These are phyloP conservation scores for Linnaemya vulpina DNA, from an alignment of 2,888 invertebrate genomes.

Conservation along the genomic window DNA sequence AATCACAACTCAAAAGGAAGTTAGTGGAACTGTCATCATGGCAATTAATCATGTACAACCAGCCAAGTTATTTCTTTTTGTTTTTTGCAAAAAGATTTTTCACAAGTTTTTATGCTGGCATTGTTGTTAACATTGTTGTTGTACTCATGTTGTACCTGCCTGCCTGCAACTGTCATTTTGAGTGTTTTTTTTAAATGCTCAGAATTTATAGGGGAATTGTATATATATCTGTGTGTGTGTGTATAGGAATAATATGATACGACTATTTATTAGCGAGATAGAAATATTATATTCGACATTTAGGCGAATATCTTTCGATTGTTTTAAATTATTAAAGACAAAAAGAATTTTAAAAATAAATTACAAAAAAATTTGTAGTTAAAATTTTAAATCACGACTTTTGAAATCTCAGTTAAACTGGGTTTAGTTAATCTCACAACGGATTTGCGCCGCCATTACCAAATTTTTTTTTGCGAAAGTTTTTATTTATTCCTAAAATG, in stretches of 20 bases:
- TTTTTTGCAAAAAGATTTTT: conserved; percentile 14
- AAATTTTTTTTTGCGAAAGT: too few relatives aligned
- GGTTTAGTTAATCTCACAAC: too few relatives aligned
- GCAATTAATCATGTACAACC: conserved; percentile 63
- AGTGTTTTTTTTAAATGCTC: conserved; percentile 43
- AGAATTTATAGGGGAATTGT: conserved; percentile 34
- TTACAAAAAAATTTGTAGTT: too few relatives aligned
- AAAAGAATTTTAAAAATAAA: too few relatives aligned
- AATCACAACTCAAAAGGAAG: conserved; percentile 19
- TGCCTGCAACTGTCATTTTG: conserved; percentile 61
- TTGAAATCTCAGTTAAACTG: too few relatives aligned
- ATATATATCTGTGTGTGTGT: neutral
- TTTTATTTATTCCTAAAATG: too few relatives aligned
- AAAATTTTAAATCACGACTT: too few relatives aligned
- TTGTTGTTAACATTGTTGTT: conserved; percentile 14
- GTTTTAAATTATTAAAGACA: too few relatives aligned
- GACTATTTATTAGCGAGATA: too few relatives aligned
- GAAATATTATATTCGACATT: too few relatives aligned
- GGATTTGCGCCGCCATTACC: too few relatives aligned
- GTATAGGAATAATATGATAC: neutral
- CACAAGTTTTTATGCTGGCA: conserved; percentile 14
- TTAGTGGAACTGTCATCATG: conserved; percentile 45
- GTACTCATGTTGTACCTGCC: conserved; percentile 17
- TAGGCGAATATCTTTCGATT: too few relatives aligned
- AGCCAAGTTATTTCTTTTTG: conserved; percentile 8